Evolutionary conservation across 2,797 vertebrate species (phyloP).

Genomic region (Microhierax caerulescens): DNA sequence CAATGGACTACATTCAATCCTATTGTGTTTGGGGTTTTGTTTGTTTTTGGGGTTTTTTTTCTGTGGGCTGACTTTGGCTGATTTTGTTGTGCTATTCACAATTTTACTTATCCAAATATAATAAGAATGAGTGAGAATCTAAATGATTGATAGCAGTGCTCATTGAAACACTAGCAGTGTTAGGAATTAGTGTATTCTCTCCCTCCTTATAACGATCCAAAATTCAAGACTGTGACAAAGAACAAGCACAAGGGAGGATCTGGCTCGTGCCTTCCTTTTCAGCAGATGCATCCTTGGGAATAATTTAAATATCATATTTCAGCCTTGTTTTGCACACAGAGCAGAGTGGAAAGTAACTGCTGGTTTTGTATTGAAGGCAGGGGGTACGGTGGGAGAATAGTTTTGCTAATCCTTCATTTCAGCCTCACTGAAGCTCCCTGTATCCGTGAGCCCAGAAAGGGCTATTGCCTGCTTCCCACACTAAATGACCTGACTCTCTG

Average conservation of each 20-base stretch:
- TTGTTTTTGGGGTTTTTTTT: neutral
- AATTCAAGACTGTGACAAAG: constrained; percentile 66
- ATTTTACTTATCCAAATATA: constrained; percentile 13
- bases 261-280: constrained; percentile 72
- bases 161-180: constrained; percentile 23
- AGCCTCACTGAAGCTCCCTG: constrained; percentile 20
- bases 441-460: constrained; percentile 22
- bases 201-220: constrained; percentile 43
- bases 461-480: constrained; percentile 35
- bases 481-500: constrained; percentile 49
- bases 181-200: constrained; percentile 30
- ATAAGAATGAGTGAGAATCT: constrained; percentile 15
- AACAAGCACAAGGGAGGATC: constrained; percentile 61
- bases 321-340: constrained; percentile 70
- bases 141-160: constrained; percentile 27
- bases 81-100: constrained; percentile 26
- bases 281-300: constrained; percentile 72
- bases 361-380: constrained; percentile 61
- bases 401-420: constrained; percentile 49
- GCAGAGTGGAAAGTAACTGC: constrained; percentile 55
- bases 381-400: constrained; percentile 29
- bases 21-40: constrained; percentile 30
- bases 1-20: constrained; percentile 22
- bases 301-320: constrained; percentile 77
- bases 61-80: constrained; percentile 1